A percentile compares a stretch with the other conserved stretches of the same genome.
These are phyloP conservation scores for Cetonia aurata DNA, from an alignment of 2,888 invertebrate genomes.

Conservation along the genomic window DNA sequence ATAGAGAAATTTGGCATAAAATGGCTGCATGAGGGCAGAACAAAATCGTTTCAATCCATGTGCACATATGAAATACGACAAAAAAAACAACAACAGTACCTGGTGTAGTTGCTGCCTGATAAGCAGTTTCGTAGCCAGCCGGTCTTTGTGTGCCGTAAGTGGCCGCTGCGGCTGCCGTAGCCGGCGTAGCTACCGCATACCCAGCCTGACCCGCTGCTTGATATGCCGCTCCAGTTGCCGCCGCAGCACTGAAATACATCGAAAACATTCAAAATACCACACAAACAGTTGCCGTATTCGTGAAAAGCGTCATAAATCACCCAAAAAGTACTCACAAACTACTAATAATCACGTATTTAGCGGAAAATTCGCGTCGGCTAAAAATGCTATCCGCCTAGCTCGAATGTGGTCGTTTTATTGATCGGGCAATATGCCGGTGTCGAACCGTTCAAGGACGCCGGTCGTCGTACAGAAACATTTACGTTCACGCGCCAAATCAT, in stretches of 20 bases:
- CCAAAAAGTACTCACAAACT: constrained; percentile 38
- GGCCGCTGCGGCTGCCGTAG: constrained; percentile 85
- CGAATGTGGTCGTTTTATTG: constrained; percentile 58
- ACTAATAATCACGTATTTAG: constrained; percentile 32
- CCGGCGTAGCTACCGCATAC: constrained; percentile 85
- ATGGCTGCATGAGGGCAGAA: constrained; percentile 41
- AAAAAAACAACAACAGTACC: constrained; percentile 12
- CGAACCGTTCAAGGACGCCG: constrained; percentile 65
- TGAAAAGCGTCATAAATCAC: constrained; percentile 28
- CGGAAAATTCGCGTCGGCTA: constrained; percentile 37
- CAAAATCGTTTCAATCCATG: neutral
- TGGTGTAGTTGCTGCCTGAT: constrained; percentile 84
- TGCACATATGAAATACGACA: neutral
- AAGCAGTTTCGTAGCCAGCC: constrained; percentile 86
- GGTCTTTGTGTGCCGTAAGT: constrained; percentile 88
- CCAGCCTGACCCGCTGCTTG: constrained; percentile 86
- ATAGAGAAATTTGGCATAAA: constrained; percentile 6
- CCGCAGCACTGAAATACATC: constrained; percentile 68
- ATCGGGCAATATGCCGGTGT: constrained; percentile 65
- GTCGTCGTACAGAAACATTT: constrained; percentile 49
- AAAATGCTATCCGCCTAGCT: constrained; percentile 45
- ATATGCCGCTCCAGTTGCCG: constrained; percentile 85
- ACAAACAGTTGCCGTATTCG: constrained; percentile 35
- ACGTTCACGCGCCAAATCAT: neutral
- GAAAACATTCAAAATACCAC: constrained; percentile 43